phyloP scores from a whole-genome alignment of 2,797 vertebrate genomes.

The Urocyon cinereoargenteus region DNA sequence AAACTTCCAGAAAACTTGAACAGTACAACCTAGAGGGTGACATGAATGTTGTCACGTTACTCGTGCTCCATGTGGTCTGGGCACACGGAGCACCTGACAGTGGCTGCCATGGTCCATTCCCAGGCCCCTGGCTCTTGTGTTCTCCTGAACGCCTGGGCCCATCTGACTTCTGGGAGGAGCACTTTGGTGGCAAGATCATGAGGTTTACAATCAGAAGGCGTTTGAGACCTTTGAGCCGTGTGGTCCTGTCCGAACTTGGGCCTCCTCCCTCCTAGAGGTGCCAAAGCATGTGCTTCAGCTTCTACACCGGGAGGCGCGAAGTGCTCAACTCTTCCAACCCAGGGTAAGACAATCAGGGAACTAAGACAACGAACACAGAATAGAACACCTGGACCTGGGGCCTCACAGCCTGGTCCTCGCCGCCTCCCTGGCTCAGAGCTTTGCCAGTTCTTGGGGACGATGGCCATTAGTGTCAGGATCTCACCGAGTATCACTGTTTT shows the following conservation, averaged over 20 bases:
- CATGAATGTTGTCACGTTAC: not conserved
- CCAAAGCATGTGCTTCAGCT: not conserved
- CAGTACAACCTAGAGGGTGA: not conserved
- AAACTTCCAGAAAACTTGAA: not conserved
- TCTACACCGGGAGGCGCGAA: not conserved
- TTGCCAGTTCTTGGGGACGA: not conserved
- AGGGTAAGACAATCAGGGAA: not conserved
- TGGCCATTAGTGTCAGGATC: not conserved
- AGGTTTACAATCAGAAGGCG: not conserved
- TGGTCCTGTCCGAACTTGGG: not conserved
- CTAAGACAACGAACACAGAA: not conserved
- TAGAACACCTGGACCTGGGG: not conserved
- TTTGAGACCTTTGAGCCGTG: not conserved
- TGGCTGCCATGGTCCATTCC: not conserved
- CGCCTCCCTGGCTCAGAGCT: not conserved
- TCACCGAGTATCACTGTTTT: not conserved
- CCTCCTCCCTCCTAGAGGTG: not conserved
- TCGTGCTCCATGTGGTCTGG: not conserved
- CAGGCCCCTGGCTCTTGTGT: not conserved
- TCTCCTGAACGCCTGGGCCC: conserved; percentile 5
- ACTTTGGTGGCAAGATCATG: not conserved
- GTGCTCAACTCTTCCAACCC: not conserved
- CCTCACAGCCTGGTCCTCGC: not conserved
- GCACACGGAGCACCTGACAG: not conserved
- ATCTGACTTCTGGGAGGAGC: not conserved